Evolutionary conservation across 2,797 vertebrate species (phyloP).

Genomic region (Pangasius djambal): DNA sequence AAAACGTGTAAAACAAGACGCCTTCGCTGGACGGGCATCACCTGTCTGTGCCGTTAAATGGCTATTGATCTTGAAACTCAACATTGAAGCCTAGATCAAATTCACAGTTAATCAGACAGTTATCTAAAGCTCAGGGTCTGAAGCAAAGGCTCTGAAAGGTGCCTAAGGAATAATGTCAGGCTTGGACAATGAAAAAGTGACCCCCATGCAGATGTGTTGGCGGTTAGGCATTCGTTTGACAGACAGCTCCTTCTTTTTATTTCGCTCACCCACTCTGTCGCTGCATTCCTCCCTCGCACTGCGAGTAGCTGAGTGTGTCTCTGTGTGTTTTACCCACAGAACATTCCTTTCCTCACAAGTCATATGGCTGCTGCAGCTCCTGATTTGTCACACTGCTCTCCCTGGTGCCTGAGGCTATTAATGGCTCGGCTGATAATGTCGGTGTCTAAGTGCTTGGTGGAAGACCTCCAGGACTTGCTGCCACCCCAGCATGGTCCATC

Average conservation of each 20-base stretch:
- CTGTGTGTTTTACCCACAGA: conserved; percentile 49
- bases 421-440: conserved; percentile 59
- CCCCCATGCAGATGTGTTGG: conserved; percentile 45
- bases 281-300: conserved; percentile 41
- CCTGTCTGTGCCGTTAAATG: conserved; percentile 33
- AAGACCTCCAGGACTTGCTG: conserved; percentile 49
- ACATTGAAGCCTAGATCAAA: conserved; percentile 2
- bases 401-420: conserved; percentile 59
- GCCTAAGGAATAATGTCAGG: conserved; percentile 30
- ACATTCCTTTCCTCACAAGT: conserved; percentile 61
- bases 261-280: conserved; percentile 37
- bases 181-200: conserved; percentile 41
- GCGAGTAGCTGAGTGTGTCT: conserved; percentile 36
- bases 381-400: conserved; percentile 53
- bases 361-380: conserved; percentile 47
- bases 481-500: conserved; percentile 22
- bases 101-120: background rate
- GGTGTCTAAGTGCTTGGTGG: conserved; percentile 54
- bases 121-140: background rate
- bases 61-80: conserved; percentile 47
- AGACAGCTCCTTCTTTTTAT: conserved; percentile 50
- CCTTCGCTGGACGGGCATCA: background rate
- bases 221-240: conserved; percentile 47
- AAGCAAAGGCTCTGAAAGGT: background rate
- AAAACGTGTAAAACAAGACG: conserved; percentile 28